Conservation (phyloP, 2,113 vertebrate genomes). For the Calyptommatus sinebrachiatus region DNA sequence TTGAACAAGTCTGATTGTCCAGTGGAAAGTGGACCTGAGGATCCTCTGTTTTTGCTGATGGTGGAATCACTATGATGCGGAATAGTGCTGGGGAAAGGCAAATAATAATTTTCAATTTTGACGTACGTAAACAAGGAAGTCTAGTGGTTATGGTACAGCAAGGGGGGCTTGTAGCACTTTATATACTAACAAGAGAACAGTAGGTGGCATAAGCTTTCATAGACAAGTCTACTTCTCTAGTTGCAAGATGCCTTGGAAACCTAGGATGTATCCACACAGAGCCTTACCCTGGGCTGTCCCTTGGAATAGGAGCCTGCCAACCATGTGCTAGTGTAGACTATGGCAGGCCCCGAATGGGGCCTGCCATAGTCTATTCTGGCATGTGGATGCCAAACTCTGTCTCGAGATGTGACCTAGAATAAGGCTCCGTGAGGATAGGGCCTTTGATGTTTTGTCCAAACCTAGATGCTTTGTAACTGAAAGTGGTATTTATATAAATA, state of each 20-base stretch:
- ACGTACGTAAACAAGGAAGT: fast-evolving
- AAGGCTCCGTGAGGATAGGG: too few species aligned
- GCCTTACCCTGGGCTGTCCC: neutral
- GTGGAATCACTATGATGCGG: neutral
- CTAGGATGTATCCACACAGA: neutral
- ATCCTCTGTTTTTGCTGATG: too few species aligned
- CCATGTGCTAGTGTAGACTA: neutral
- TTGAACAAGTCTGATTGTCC: neutral
- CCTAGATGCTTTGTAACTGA: too few species aligned
- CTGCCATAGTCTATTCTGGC: too few species aligned
- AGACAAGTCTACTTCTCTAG: too few species aligned
- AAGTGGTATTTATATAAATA: neutral
- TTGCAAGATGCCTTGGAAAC: too few species aligned
- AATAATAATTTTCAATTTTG: neutral
- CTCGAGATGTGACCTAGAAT: too few species aligned
- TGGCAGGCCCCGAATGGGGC: too few species aligned
- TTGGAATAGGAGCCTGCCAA: neutral
- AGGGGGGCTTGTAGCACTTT: too few species aligned
- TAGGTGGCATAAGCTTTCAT: too few species aligned
- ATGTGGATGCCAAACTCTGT: too few species aligned
- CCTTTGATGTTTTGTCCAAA: neutral
- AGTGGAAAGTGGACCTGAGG: neutral
- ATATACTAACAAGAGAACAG: too few species aligned
- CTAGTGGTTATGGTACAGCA: neutral
- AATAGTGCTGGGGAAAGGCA: neutral